Evolutionary conservation across 2,113 vertebrate species (phyloP), one percentile per base, ranked within the genome.

Genomic region (Recurvirostra avosetta): DNA sequence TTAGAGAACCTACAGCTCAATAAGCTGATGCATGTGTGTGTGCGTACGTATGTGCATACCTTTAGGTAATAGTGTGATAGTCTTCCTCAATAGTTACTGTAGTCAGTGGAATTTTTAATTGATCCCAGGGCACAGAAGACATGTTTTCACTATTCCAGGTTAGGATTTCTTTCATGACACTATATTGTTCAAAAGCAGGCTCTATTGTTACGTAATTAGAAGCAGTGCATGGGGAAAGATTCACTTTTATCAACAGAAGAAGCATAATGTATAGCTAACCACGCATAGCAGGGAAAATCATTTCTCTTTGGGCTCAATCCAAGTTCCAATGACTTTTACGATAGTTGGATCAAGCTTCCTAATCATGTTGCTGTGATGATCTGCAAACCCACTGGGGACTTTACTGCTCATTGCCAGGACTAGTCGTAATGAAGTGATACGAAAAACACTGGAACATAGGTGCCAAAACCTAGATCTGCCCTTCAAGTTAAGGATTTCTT

Each of bases 331-430:
- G 88, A 92, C 85, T 96, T 96, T 92, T 94, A 92, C 0, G 7
- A 75, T 86, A 53, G 71, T 62, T 90, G 62, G 63, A 95, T 83
- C 58, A 66, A 73, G 62, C 89, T 95, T 95, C 87, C 59, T 53
- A 83, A 79, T 93, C 58, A 34, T 34, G 55, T 80, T 93, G 53
- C 66, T 76, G 50, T 92, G 94, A 79, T 76, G 81, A 92, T 88
- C 71, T 93, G 66, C 74, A 96, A 93, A 86, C 40, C 15, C 66
- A 53, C 62, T 70, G 90, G 91, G 50, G 50, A 86, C 63, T 92
- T 85, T 6, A 21, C 19, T 93, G 66, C 58, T 94, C 20, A 7
- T 88, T 93, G 62, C 58, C 70, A 66, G 80, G 49, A 66, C 53
- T 62, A 65, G 58, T 55, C 1, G 4, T 76, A 90, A 86, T 73